Evolutionary conservation across 1,140 invertebrate species (phyloP).

Genomic region (Orius insidiosus): DNA sequence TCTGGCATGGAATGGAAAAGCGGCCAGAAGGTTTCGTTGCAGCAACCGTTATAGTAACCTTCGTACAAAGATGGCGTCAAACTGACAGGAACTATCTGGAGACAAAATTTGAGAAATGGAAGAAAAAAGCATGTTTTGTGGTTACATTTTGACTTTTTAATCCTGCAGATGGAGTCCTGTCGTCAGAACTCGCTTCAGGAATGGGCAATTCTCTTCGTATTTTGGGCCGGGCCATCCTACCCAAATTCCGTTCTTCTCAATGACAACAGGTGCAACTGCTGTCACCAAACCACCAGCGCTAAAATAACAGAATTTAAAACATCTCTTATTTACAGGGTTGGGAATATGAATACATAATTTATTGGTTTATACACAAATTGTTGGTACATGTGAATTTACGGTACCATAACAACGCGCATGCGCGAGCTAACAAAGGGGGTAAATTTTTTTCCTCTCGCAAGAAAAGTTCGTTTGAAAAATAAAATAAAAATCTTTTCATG

Average conservation of each 20-base stretch:
- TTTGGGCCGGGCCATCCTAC: conserved; percentile 78
- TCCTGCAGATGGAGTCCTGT: conserved; percentile 68
- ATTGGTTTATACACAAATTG: too few species aligned
- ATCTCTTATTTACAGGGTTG: too few species aligned
- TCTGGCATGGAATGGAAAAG: conserved; percentile 82
- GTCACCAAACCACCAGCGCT: conserved; percentile 78
- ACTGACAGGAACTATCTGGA: conserved; percentile 60
- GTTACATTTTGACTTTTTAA: conserved; percentile 64
- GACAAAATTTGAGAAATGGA: too few species aligned
- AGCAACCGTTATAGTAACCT: conserved; percentile 80
- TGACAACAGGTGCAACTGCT: conserved; percentile 74
- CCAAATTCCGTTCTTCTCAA: conserved; percentile 66
- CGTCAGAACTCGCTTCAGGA: conserved; percentile 67
- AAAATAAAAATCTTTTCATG: too few species aligned
- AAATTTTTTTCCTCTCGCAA: too few species aligned
- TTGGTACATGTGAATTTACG: too few species aligned
- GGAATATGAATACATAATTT: too few species aligned
- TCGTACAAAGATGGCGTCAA: conserved; percentile 57
- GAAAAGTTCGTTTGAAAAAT: too few species aligned
- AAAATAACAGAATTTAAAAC: too few species aligned
- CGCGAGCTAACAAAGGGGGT: too few species aligned
- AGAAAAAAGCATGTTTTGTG: too few species aligned
- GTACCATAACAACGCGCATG: too few species aligned
- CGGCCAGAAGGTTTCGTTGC: conserved; percentile 83
- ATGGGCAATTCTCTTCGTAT: conserved; percentile 48